phyloP scores from a whole-genome alignment of 2,888 invertebrate species.

The Camptogramma bilineatum region DNA sequence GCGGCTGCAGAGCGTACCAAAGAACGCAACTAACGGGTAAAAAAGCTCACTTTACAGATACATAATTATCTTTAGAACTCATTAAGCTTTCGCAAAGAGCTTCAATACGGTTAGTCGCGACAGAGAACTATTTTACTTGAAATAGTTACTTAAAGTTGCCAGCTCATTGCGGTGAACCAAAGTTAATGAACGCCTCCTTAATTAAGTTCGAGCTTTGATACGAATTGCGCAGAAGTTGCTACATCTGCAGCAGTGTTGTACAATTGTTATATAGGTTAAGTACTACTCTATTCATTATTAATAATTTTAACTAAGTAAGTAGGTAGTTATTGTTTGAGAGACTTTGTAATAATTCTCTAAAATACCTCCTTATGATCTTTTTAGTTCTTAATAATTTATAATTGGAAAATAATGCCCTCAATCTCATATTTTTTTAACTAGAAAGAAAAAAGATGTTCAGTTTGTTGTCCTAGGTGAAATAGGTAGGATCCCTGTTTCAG shows the following conservation, averaged over 20 bases:
- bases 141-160: constrained; percentile 62
- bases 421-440: too few relatives aligned
- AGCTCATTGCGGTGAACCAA: constrained; percentile 63
- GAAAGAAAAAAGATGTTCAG: too few relatives aligned
- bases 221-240: constrained; percentile 49
- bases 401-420: too few relatives aligned
- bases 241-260: constrained; percentile 32
- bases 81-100: constrained; percentile 38
- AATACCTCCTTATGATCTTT: too few relatives aligned
- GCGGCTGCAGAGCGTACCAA: too few relatives aligned
- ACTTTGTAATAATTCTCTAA: too few relatives aligned
- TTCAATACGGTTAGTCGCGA: constrained; percentile 46
- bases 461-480: too few relatives aligned
- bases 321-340: too few relatives aligned
- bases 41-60: constrained; percentile 12
- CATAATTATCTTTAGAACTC: constrained; percentile 36
- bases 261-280: constrained; percentile 16
- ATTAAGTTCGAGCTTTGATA: constrained; percentile 62
- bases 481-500: too few relatives aligned
- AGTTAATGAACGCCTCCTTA: constrained; percentile 64
- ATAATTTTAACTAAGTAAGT: background rate
- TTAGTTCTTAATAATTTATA: too few relatives aligned
- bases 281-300: background rate
- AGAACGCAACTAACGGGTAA: too few relatives aligned
- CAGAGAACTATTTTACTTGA: constrained; percentile 61